Base-by-base conservation (phyloP, 2,113 vertebrate genomes). In the Ciconia boyciana region DNA sequence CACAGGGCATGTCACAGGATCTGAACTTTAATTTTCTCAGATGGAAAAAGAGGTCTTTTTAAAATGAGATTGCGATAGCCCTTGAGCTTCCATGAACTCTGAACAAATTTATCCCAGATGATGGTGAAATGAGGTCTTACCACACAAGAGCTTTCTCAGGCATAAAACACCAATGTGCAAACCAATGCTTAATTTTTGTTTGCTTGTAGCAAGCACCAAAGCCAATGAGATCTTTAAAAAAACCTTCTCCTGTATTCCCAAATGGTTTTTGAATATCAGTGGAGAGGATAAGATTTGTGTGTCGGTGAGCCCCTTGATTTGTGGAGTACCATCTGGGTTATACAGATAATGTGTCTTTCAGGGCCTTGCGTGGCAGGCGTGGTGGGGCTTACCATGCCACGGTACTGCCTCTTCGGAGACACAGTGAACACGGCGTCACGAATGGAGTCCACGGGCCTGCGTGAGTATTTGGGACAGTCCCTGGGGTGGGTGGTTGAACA, bases 331-430 rank as follows among this genome's bases (percentile, higher is more conserved):
- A 3, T 22, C 4, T 0, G 4, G 24, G 7, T 95, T 13, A 75
- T 2, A 1, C 2, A 20, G 54, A 26, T 51, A 39, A 5, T 0
- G 0, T 95, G 61, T 94, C 29, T 80, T 95, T 77, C 95, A 99
- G 99, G 99, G 51, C 97, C 99, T 5, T 99, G 99, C 0, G 98
- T 99, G 93, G 99, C 98, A 2, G 99, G 99, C 0, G 99, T 99
- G 43, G 98, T 99, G 39, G 99, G 99, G 36, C 98, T 99, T 62
- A 99, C 98, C 22, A 99, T 99, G 99, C 99, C 99, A n/a, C 98
- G 98, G 44, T 99, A 99, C 95, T 99, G 99, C 98, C 99, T 99
- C 95, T 99, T 99, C 20, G 99, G 99, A 81, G 99, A 99, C 97
- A 99, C 99, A 0, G 98, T 99, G 88, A 99, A 99, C 97, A 99